Evolutionary conservation across 2,888 invertebrate species (phyloP), one percentile per base, ranked within the genome.

Genomic region (Cetonia aurata): DNA sequence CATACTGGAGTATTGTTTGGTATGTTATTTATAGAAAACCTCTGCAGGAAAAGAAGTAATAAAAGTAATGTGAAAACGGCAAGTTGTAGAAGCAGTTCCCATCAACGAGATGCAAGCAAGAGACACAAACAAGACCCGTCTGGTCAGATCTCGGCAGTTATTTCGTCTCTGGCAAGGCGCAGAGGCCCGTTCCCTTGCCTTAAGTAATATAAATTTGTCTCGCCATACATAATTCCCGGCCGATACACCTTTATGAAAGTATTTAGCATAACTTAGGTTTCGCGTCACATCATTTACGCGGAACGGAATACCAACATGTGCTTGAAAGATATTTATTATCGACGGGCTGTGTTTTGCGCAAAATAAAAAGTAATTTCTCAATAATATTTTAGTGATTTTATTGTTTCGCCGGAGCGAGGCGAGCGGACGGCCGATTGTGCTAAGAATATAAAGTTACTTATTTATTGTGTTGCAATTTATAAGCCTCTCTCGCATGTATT

Each of bases 301-400:
- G 72, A 73, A 74, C 73, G 77, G 72, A 75, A 75, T 76, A 76
- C 76, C 75, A 78, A 80, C 80, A 81, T 81, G 79, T 80, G 81
- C 81, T 80, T 76, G 77, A 74, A 71, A 75, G 77, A 79, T 82
- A 83, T 83, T 83, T 83, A 83, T 83, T 80, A 77, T 77, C 78
- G 77, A 78, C 71, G 69, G 67, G 74, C 53, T 82, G 79, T 83
- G 83, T 83, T 82, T 78, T 79, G 77, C 75, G 80, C 77, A 77
- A 81, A 82, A 82, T 80, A 83, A 83, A 83, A 83, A 80, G 78
- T 78, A 81, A 82, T 83, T 83, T 83, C 83, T 83, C 83, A 84
- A 84, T 84, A 83, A 84, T 84, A 84, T 84, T 83, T 84, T 82
- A 84, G 83, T 82, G 82, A 84, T 84, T 84, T 84, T 84, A 84